A percentile compares a stretch with the other conserved stretches of the same genome.
Evolutionary conservation across 2,113 vertebrate genomes (phyloP).

Genomic region (Phalacrocorax brasilianus): DNA sequence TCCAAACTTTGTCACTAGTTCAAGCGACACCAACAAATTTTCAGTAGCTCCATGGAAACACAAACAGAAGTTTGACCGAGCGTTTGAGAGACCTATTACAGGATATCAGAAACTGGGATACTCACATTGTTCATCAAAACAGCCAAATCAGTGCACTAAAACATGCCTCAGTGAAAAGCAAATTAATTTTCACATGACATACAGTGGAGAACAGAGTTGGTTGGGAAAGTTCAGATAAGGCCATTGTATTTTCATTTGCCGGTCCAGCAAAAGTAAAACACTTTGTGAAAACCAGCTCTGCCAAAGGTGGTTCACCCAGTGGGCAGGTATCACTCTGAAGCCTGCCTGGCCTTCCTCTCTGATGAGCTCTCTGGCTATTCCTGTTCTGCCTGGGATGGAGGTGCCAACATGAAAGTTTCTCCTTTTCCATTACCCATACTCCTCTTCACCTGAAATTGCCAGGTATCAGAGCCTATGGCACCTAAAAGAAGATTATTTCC

Average conservation of each 20-base stretch:
- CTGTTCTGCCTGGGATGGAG: not conserved
- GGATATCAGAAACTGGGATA: not conserved
- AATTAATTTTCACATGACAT: not conserved
- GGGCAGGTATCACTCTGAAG: not conserved
- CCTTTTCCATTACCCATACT: not conserved
- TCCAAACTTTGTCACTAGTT: not conserved
- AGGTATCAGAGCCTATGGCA: not conserved
- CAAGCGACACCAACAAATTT: not conserved
- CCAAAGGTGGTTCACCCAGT: not conserved
- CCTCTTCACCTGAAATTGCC: too few relatives aligned
- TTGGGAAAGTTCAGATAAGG: not conserved
- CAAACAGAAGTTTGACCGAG: not conserved
- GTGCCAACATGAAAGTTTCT: not conserved
- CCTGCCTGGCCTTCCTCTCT: not conserved
- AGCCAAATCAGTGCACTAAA: not conserved
- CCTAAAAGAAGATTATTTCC: not conserved
- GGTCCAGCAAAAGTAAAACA: not conserved
- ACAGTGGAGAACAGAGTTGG: not conserved
- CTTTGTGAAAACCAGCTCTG: not conserved
- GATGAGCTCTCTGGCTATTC: not conserved
- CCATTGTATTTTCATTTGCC: not conserved
- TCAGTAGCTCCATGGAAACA: not conserved
- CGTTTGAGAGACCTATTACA: not conserved
- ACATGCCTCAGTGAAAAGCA: not conserved
- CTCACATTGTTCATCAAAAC: not conserved